These are phyloP conservation scores for Herminia tarsipennalis DNA, from an alignment of 2,888 invertebrate species.

Conservation along the genomic window DNA sequence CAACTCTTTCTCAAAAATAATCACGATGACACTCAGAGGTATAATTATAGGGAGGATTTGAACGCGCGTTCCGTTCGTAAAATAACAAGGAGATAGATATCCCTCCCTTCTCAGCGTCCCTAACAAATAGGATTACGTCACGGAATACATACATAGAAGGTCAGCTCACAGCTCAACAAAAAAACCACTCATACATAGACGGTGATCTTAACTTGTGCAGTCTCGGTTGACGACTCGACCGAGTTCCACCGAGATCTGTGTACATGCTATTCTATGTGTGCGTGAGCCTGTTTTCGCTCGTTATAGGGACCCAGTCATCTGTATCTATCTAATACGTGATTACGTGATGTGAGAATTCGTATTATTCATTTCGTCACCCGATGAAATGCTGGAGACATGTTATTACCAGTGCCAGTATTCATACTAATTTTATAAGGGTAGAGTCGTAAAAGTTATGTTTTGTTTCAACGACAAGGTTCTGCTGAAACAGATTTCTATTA, in stretches of 20 bases:
- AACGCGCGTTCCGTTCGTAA: constrained; percentile 29
- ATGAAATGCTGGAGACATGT: constrained; percentile 17
- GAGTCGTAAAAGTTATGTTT: constrained; percentile 1
- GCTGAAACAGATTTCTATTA: background rate
- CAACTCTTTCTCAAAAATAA: too few relatives aligned
- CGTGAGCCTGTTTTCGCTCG: too few relatives aligned
- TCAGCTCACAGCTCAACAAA: too few relatives aligned
- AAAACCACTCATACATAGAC: too few relatives aligned
- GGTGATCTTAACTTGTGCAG: too few relatives aligned
- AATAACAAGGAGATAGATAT: constrained; percentile 24
- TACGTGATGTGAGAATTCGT: constrained; percentile 42
- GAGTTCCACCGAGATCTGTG: too few relatives aligned
- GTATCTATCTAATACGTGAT: too few relatives aligned
- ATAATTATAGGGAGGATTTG: constrained; percentile 34
- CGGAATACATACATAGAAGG: too few relatives aligned
- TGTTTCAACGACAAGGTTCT: background rate
- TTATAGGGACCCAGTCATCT: too few relatives aligned
- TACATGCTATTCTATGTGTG: too few relatives aligned
- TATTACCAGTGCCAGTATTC: constrained; percentile 12
- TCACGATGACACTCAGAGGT: too few relatives aligned
- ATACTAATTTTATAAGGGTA: constrained; percentile 12
- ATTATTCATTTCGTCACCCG: constrained; percentile 43
- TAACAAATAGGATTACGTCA: constrained; percentile 44
- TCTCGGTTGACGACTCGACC: too few relatives aligned
- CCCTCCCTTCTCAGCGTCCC: constrained; percentile 22